Percentiles rank a stretch among this genome's conserved stretches.
Evolutionary conservation across 2,888 invertebrate species (phyloP).

Genomic region (Agapetus fuscipes): DNA sequence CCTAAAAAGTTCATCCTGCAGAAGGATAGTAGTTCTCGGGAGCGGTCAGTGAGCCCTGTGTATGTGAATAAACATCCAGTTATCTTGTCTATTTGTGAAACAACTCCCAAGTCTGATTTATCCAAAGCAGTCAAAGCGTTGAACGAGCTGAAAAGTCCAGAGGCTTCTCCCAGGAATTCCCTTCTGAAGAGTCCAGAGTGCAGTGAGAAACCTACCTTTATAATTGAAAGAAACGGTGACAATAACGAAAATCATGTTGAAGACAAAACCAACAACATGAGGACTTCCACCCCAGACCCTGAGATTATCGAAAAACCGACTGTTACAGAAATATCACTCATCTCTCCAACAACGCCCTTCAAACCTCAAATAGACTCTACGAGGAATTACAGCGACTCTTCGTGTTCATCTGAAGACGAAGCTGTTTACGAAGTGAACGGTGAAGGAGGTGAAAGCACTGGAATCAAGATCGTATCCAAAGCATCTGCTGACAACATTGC

Average conservation of each 20-base stretch:
- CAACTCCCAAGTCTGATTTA: conserved; percentile 7
- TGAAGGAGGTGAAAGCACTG: conserved; percentile 25
- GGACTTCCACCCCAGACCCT: conserved; percentile 24
- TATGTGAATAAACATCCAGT: conserved; percentile 12
- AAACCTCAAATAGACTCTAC: neutral
- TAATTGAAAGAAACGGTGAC: conserved; percentile 22
- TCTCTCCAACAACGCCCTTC: conserved; percentile 9
- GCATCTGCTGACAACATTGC: conserved; percentile 58
- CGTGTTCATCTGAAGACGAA: conserved; percentile 20
- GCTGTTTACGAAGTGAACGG: conserved; percentile 15
- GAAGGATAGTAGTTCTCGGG: conserved; percentile 7
- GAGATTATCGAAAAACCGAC: conserved; percentile 26
- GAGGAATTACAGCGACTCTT: conserved; percentile 21
- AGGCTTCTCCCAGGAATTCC: conserved; percentile 24
- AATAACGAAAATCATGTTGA: neutral
- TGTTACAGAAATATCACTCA: conserved; percentile 20
- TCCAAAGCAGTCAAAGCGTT: conserved; percentile 4
- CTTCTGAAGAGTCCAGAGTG: conserved; percentile 6
- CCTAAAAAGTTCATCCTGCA: conserved; percentile 27
- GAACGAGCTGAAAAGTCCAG: conserved; percentile 6
- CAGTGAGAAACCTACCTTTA: conserved; percentile 16
- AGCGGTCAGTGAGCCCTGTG: conserved; percentile 17
- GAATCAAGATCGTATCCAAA: conserved; percentile 42
- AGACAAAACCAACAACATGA: conserved; percentile 5
- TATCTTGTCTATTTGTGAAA: conserved; percentile 7